These are phyloP conservation scores for Colius striatus DNA, from an alignment of 2,113 vertebrate genomes.

Conservation along the genomic window DNA sequence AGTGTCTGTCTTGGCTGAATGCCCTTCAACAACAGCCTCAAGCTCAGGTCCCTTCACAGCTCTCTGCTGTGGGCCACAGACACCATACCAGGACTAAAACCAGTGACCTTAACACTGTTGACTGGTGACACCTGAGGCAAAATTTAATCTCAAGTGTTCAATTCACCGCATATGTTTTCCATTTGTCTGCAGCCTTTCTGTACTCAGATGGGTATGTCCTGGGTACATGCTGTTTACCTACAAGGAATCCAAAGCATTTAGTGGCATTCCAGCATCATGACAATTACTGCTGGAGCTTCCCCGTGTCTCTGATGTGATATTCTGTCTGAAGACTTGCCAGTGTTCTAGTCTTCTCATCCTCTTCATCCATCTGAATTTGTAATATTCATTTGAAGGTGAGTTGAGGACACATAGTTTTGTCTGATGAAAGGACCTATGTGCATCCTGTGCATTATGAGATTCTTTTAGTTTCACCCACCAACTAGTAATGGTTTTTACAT, in stretches of 20 bases:
- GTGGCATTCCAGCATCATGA: neutral
- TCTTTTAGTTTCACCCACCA: neutral
- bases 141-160: neutral
- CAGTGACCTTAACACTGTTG: neutral
- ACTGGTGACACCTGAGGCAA: neutral
- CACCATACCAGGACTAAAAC: neutral
- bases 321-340: neutral
- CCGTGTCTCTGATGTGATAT: conserved; percentile 5
- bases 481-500: neutral
- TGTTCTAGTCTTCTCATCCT: neutral
- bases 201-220: neutral
- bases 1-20: neutral
- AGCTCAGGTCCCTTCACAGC: neutral
- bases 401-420: neutral
- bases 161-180: neutral
- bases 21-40: neutral
- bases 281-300: neutral
- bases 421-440: neutral
- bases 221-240: neutral
- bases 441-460: neutral
- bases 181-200: neutral
- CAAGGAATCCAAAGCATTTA: neutral
- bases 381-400: neutral
- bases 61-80: neutral
- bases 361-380: neutral